Percentiles rank a stretch among this genome's conserved stretches.
Conservation (phyloP, 1,140 invertebrate genomes). For the Calephelis virginiensis region DNA sequence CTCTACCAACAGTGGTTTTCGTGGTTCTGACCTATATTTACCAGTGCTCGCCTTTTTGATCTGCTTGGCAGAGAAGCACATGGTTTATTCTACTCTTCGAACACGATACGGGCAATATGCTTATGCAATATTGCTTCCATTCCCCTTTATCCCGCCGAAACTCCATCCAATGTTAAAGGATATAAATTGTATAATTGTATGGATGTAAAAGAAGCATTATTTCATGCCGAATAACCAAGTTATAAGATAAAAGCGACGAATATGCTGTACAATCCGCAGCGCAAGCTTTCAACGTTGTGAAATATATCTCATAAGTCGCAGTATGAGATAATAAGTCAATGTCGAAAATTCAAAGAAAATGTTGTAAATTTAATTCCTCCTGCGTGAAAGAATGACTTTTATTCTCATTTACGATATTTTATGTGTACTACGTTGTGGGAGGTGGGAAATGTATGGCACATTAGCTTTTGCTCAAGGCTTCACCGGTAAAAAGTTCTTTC, state of each 20-base stretch:
- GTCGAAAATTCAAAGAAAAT: slow-evolving; percentile 14
- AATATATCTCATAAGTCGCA: slow-evolving; percentile 12
- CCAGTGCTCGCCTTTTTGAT: too few species aligned
- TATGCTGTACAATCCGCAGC: background rate
- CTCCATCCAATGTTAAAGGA: too few species aligned
- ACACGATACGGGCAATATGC: too few species aligned
- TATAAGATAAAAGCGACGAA: background rate
- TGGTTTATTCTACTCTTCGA: too few species aligned
- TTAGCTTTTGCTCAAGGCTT: background rate
- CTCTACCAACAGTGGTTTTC: too few species aligned
- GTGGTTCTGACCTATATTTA: too few species aligned
- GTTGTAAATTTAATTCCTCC: slow-evolving; percentile 8
- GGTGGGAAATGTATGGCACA: background rate
- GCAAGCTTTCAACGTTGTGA: background rate
- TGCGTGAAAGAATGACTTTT: slow-evolving; percentile 8
- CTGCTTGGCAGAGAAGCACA: too few species aligned
- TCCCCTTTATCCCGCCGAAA: too few species aligned
- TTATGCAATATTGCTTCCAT: too few species aligned
- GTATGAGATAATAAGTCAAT: slow-evolving; percentile 9
- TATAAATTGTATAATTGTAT: background rate
- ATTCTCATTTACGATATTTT: background rate
- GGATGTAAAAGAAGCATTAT: background rate
- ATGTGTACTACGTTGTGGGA: background rate
- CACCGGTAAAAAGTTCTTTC: too few species aligned
- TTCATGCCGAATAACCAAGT: background rate